Evolutionary conservation across 2,797 vertebrate genomes (phyloP), one percentile per base, ranked within the genome.

Genomic region (Xiphophorus birchmanni): DNA sequence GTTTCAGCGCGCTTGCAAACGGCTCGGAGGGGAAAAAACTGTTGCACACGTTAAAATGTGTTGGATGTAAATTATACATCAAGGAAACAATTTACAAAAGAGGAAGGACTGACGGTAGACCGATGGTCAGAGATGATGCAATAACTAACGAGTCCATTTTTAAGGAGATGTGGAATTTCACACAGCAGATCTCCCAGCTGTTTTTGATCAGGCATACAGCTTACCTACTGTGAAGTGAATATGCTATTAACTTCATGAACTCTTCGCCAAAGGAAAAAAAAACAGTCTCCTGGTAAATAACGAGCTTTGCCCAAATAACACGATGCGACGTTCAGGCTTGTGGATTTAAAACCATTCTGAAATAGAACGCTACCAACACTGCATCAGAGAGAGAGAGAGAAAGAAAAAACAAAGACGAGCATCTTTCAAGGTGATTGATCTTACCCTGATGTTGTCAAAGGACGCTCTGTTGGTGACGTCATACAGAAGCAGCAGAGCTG

Each of bases 381-480:
- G 18, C 9, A 52, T 37, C 23, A 74, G 23, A 12, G 15, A 56
- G 21, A 45, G 7, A 21, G 7, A 52, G 15, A 48, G 17, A 2
- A 5, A 18, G 1, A 58, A 3, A 37, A 10, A 15, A 54, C 56
- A 48, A 21, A 48, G 37, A 69, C 35, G 10, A n/a, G 11, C 40
- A 72, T 26, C 18, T 35, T 29, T 73, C 1, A 35, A 32, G 1
- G 72, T 1, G 56, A 2, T 12, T 17, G 40, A 78, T 67, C 95
- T 94, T 95, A 96, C 95, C 97, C 97, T 96, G 86, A 98, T 98
- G 95, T 97, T 98, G 95, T 99, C 97, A 0, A 98, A 99, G 2
- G 98, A 99, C 0, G 96, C 94, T 94, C 97, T 98, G 94, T 97
- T 99, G 69, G 97, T 97, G 89, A 98, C 96, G 0, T 99, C 98